Evolutionary conservation across 2,888 invertebrate genomes (phyloP).

Genomic region (Parnassius apollo): DNA sequence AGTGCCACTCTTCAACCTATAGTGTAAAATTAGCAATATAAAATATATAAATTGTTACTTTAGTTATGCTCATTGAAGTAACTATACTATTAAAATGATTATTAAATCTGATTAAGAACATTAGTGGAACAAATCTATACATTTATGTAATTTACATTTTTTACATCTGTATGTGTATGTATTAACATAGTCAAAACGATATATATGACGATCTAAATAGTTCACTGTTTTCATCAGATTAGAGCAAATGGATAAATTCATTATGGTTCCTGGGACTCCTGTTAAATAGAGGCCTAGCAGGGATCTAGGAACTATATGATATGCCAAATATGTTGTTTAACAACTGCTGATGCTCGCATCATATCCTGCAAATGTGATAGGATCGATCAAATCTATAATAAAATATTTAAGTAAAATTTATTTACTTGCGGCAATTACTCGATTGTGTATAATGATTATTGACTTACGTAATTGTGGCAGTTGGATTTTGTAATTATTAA

Average conservation of each 20-base stretch:
- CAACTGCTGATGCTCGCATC: conserved; percentile 52
- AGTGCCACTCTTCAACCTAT: conserved; percentile 23
- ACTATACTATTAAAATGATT: conserved; percentile 9
- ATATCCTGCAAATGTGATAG: conserved; percentile 70
- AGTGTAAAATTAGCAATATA: conserved; percentile 21
- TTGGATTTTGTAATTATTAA: conserved; percentile 77
- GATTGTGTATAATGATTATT: conserved; percentile 54
- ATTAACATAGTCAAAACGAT: too few species aligned
- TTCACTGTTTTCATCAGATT: too few species aligned
- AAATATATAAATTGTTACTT: conserved; percentile 10
- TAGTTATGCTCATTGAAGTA: conserved; percentile 18
- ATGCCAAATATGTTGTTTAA: not conserved
- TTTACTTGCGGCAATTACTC: conserved; percentile 53
- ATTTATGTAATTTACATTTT: too few species aligned
- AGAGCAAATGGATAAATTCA: too few species aligned
- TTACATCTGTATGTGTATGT: too few species aligned
- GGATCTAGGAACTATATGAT: not conserved
- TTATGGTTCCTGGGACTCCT: conserved; percentile 1
- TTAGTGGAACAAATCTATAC: conserved; percentile 14
- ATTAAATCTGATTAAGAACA: conserved; percentile 12
- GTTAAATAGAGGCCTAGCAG: not conserved
- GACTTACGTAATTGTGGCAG: conserved; percentile 62
- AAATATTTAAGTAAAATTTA: conserved; percentile 56
- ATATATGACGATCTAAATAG: too few species aligned
- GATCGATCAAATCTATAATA: conserved; percentile 54